Conservation (phyloP, 2,113 vertebrate species). For the Oxyruncus cristatus region DNA sequence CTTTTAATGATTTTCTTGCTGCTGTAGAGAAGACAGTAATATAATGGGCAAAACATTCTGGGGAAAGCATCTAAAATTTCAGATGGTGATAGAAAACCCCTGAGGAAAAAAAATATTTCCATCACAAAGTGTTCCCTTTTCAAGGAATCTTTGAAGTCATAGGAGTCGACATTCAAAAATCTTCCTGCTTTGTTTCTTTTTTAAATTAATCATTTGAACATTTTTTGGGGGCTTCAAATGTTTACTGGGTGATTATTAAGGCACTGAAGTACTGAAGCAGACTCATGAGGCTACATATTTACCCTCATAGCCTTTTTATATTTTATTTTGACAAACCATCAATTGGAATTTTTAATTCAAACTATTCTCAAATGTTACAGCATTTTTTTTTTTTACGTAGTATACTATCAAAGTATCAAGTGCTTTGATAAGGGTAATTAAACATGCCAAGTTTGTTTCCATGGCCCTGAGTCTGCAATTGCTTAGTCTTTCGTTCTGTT, state of each 20-base stretch:
- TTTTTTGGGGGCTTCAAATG: slow-evolving; percentile 64
- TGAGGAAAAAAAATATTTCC: slow-evolving; percentile 72
- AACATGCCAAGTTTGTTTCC: slow-evolving; percentile 72
- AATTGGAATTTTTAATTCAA: slow-evolving; percentile 79
- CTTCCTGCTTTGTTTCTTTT: slow-evolving; percentile 71
- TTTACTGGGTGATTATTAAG: slow-evolving; percentile 77
- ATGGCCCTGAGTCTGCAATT: slow-evolving; percentile 2
- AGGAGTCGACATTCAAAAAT: slow-evolving; percentile 62
- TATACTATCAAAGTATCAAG: slow-evolving; percentile 69
- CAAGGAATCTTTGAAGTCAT: slow-evolving; percentile 73
- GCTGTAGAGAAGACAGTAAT: slow-evolving; percentile 10
- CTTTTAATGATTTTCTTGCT: slow-evolving; percentile 46
- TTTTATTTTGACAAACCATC: slow-evolving; percentile 77
- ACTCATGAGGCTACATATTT: slow-evolving; percentile 64
- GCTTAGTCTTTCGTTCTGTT: not conserved
- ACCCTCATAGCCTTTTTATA: slow-evolving; percentile 67
- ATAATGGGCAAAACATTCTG: slow-evolving; percentile 63
- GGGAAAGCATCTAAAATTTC: slow-evolving; percentile 64
- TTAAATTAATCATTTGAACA: slow-evolving; percentile 79
- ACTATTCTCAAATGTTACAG: slow-evolving; percentile 68
- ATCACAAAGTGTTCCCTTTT: slow-evolving; percentile 74
- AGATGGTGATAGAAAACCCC: slow-evolving; percentile 59
- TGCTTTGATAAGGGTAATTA: slow-evolving; percentile 75
- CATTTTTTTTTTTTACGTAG: slow-evolving; percentile 68
- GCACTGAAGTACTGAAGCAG: slow-evolving; percentile 54